Evolutionary conservation across 2,888 invertebrate genomes (phyloP).

Genomic region (Apamea epomidion): DNA sequence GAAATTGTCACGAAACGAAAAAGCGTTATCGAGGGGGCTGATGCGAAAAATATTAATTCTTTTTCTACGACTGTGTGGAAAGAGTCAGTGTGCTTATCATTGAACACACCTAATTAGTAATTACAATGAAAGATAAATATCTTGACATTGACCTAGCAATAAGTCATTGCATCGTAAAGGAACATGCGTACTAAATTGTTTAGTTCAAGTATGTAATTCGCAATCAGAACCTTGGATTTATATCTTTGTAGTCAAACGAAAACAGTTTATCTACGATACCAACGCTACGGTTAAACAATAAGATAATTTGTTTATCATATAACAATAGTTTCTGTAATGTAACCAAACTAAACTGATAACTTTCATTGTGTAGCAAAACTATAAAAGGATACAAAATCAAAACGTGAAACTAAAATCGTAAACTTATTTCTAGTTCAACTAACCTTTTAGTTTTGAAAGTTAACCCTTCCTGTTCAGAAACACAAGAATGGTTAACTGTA

Average conservation of each 20-base stretch:
- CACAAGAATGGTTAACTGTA: slow-evolving; percentile 17
- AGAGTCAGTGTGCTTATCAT: slow-evolving; percentile 7
- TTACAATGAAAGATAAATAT: background rate
- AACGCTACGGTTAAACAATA: background rate
- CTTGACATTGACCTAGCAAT: slow-evolving; percentile 34
- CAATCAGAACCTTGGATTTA: slow-evolving; percentile 13
- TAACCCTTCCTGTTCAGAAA: slow-evolving; percentile 29
- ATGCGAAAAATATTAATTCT: background rate
- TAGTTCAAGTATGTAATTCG: background rate
- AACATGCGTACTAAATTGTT: background rate
- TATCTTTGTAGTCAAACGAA: slow-evolving; percentile 21
- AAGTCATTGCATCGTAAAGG: background rate
- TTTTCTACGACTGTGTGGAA: background rate
- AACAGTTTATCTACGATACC: slow-evolving; percentile 14
- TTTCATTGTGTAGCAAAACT: background rate
- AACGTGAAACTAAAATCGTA: slow-evolving; percentile 6
- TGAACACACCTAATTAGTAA: background rate
- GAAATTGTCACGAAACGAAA: too few species aligned
- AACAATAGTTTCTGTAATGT: background rate
- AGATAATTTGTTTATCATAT: slow-evolving; percentile 6
- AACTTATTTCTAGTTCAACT: slow-evolving; percentile 24
- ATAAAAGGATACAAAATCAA: slow-evolving; percentile 6
- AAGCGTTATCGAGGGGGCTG: too few species aligned
- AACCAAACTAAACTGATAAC: background rate
- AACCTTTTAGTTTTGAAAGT: slow-evolving; percentile 39